Evolutionary conservation across 2,113 vertebrate genomes (phyloP).

Genomic region (Microcebus jonahi): DNA sequence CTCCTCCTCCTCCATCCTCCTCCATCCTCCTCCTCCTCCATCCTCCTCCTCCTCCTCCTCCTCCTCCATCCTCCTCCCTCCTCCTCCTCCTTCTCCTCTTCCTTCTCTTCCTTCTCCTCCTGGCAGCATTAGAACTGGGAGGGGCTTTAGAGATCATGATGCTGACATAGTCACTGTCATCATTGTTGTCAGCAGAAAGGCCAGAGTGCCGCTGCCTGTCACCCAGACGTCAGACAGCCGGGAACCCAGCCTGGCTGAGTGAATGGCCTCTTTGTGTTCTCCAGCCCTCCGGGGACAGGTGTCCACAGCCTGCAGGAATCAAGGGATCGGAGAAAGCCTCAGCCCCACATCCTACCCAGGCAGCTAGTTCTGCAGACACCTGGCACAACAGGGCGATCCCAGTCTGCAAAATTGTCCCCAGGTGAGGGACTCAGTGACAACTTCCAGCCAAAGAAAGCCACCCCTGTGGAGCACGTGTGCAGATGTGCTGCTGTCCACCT

Average conservation of each 20-base stretch:
- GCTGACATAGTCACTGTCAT: neutral
- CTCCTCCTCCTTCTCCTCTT: neutral
- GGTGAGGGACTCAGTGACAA: neutral
- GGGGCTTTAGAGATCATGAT: neutral
- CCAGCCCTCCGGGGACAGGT: neutral
- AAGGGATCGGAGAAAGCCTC: neutral
- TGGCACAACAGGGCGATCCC: neutral
- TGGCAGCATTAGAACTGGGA: neutral
- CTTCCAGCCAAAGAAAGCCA: neutral
- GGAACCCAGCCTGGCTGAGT: neutral
- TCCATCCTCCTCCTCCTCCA: neutral
- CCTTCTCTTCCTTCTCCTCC: neutral
- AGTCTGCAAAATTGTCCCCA: neutral
- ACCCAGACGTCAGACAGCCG: neutral
- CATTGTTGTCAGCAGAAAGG: neutral
- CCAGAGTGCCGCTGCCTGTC: neutral
- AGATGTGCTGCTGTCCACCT: neutral
- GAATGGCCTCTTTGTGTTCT: fast-evolving
- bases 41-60: neutral
- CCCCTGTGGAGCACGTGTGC: fast-evolving
- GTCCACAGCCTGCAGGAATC: fast-evolving
- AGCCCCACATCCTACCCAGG: neutral
- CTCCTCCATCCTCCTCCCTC: neutral
- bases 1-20: neutral
- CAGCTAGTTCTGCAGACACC: neutral